A percentile compares a stretch with the other conserved stretches of the same genome.
Evolutionary conservation across 2,888 invertebrate genomes (phyloP).

Genomic region (Cistogaster globosa): DNA sequence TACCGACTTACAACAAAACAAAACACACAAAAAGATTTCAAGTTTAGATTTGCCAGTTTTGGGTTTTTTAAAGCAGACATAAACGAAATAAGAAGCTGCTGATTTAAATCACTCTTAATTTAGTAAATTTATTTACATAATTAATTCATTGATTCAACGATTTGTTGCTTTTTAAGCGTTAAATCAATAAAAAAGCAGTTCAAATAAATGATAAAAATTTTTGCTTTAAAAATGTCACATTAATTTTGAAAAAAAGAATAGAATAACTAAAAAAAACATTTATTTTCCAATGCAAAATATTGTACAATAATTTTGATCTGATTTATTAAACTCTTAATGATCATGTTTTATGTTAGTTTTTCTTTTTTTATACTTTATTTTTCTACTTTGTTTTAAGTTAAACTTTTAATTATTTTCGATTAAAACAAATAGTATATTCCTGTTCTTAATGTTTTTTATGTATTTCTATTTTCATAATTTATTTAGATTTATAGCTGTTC

Average conservation of each 20-base stretch:
- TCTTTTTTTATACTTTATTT: slow-evolving; percentile 5
- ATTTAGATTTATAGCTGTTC: slow-evolving; percentile 53
- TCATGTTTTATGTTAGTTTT: slow-evolving; percentile 60
- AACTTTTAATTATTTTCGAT: slow-evolving; percentile 48
- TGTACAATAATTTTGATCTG: slow-evolving; percentile 2
- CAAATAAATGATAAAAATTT: slow-evolving; percentile 36
- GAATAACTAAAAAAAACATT: too few species aligned
- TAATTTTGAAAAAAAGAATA: background rate
- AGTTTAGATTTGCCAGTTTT: slow-evolving; percentile 9
- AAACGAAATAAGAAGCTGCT: slow-evolving; percentile 39
- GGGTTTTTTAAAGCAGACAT: background rate
- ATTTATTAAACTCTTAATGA: slow-evolving; percentile 31
- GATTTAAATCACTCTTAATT: slow-evolving; percentile 68
- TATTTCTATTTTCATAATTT: slow-evolving; percentile 18
- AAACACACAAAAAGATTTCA: slow-evolving; percentile 22
- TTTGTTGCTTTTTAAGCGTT: background rate
- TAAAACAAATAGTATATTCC: slow-evolving; percentile 1
- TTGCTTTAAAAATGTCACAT: slow-evolving; percentile 37
- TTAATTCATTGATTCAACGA: slow-evolving; percentile 62
- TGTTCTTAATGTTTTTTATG: background rate
- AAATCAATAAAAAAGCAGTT: slow-evolving; percentile 14
- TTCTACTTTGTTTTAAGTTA: background rate
- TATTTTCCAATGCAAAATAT: slow-evolving; percentile 1
- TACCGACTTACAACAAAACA: too few species aligned
- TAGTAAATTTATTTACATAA: slow-evolving; percentile 64